Evolutionary conservation across 2,113 vertebrate genomes (phyloP), one percentile per base, ranked within the genome.

Genomic region (Salvelinus namaycush): DNA sequence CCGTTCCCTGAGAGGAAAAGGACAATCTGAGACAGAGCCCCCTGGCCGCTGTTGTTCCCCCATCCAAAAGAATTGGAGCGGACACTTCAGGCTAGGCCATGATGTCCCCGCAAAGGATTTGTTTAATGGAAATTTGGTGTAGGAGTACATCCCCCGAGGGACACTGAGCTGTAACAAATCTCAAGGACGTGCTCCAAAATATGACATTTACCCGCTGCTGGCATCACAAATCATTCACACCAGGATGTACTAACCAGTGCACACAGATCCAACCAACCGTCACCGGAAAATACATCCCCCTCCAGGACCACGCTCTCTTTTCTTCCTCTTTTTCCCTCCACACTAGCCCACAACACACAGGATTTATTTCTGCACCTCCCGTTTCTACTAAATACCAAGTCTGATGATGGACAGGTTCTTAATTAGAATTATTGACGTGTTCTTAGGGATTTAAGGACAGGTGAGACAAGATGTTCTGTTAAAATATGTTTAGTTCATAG

Each of bases 81-180:
- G 81, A 82, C 76, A 75, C 76, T 67, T 44, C 39, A 44, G 74
- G 83, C 65, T 68, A 70, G 71, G 79, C 68, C 77, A 34, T 82
- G 75, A 26, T 27, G 62, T 77, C 74, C 78, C 76, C 72, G 62
- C 70, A 54, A 62, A 83, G 73, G 68, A 77, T 81, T 80, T 80
- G 70, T 84, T 80, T 88, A 83, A 86, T 86, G 84, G 82, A 79
- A 80, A 83, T 85, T 62, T 75, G 77, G 81, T 83, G 87, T 85
- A 39, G 80, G 70, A 57, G 75, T 68, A 83, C 54, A 64, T 76
- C 75, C 75, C 80, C 69, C 11, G 66, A 79, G 80, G 78, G 72
- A 74, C 75, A 74, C 67, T 39, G 82, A 78, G 78, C 80, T 79
- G 76, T 29, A 76, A 72, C 70, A 81, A 82, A 83, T 83, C 80